Percentiles rank a stretch among this genome's conserved stretches.
Evolutionary conservation across 1,140 invertebrate genomes (phyloP).

Genomic region (Archivesica marissinica): DNA sequence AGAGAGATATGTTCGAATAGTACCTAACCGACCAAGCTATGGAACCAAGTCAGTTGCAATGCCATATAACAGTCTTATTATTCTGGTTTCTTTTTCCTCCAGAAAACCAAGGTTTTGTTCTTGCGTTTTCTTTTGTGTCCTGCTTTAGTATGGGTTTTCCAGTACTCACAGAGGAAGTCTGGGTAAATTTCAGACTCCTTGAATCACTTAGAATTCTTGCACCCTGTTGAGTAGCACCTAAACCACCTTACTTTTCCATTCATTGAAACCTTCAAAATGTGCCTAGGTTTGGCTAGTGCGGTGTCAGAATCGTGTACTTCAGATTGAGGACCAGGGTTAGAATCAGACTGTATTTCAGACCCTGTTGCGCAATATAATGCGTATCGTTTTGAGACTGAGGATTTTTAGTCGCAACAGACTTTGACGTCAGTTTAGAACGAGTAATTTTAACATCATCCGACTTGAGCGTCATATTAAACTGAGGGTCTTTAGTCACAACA

Average conservation of each 20-base stretch:
- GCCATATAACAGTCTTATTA: not conserved
- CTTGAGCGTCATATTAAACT: no score
- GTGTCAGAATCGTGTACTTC: no score
- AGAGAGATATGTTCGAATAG: no score
- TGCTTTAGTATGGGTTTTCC: not conserved
- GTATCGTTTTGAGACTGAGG: not conserved
- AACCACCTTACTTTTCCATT: not conserved
- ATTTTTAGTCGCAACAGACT: conserved; percentile 1
- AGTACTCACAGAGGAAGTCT: not conserved
- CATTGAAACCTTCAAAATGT: not conserved
- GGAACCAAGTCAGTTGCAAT: not conserved
- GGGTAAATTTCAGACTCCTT: not conserved
- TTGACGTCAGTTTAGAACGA: not conserved
- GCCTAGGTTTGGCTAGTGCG: no score
- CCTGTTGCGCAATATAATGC: not conserved
- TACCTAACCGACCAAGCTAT: not conserved
- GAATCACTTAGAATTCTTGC: conserved; percentile 1
- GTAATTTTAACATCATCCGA: no score
- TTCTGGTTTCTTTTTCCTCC: not conserved
- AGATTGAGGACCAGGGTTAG: not conserved
- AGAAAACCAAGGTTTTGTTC: not conserved
- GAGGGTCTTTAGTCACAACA: conserved; percentile 10
- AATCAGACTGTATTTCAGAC: not conserved
- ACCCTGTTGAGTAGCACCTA: not conserved
- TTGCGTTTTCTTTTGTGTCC: not conserved